These are phyloP conservation scores for Siphamia tubifer DNA, from an alignment of 2,113 vertebrate genomes.

Conservation along the genomic window DNA sequence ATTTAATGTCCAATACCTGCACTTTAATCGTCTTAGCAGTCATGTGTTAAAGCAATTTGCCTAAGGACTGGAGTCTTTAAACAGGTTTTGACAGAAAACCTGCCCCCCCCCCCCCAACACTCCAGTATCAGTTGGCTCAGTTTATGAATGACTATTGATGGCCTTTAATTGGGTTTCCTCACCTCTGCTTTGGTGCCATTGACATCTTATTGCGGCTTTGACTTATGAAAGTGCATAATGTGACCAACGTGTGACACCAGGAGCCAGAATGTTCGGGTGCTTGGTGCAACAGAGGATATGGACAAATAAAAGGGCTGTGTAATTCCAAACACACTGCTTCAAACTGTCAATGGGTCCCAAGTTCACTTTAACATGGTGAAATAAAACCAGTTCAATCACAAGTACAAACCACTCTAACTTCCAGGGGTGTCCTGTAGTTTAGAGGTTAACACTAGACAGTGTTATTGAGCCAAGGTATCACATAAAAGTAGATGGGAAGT, in stretches of 20 bases:
- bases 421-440: no score
- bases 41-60: no score
- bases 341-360: not conserved
- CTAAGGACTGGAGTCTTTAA: no score
- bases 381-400: not conserved
- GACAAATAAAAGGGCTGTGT: slow-evolving; percentile 4
- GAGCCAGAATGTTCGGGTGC: slow-evolving; percentile 12
- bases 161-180: no score
- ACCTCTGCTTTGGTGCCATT: no score
- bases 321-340: slow-evolving; percentile 2
- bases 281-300: slow-evolving; percentile 69
- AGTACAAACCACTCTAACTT: not conserved
- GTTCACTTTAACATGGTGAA: not conserved
- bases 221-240: not conserved
- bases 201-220: no score
- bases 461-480: not conserved
- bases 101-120: no score
- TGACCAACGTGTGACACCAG: not conserved
- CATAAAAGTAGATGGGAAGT: not conserved
- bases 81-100: no score
- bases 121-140: no score
- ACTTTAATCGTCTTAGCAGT: no score
- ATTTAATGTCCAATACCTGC: no score
- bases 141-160: no score
- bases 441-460: slow-evolving; percentile 22